Conservation (phyloP, 2,797 vertebrate genomes). For the Neopelma chrysocephalum region DNA sequence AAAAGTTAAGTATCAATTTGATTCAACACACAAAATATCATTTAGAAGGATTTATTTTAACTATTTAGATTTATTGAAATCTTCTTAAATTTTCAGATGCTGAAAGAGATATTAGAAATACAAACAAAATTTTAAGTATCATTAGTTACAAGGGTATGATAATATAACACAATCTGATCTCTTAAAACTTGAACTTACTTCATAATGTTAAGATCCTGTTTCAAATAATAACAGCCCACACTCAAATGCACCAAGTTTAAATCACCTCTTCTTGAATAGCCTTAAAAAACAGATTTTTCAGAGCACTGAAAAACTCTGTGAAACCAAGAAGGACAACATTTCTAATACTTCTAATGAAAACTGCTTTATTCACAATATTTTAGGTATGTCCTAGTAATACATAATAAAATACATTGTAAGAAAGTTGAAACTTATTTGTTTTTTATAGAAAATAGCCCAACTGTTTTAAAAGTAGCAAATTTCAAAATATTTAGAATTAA, state of each 20-base stretch:
- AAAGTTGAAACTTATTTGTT: not conserved
- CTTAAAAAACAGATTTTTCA: conserved; percentile 30
- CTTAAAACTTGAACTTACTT: not conserved
- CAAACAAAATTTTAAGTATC: not conserved
- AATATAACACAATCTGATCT: not conserved
- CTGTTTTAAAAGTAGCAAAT: not conserved
- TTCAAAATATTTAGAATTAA: not conserved
- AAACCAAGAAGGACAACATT: not conserved
- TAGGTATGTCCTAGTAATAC: fast-evolving
- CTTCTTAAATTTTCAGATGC: not conserved
- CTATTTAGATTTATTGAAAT: not conserved
- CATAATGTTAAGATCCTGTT: not conserved
- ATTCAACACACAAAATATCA: not conserved
- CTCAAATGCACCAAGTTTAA: not conserved
- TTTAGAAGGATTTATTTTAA: not conserved
- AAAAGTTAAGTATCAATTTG: not conserved
- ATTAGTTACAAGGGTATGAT: not conserved
- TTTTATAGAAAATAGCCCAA: not conserved
- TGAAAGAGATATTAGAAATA: not conserved
- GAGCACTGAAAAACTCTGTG: not conserved
- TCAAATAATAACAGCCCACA: not conserved
- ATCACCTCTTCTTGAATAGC: not conserved
- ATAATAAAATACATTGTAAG: not conserved
- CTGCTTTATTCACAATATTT: not conserved
- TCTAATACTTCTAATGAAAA: not conserved